Evolutionary conservation across 2,888 invertebrate species (phyloP).

Genomic region (Leucoma salicis): DNA sequence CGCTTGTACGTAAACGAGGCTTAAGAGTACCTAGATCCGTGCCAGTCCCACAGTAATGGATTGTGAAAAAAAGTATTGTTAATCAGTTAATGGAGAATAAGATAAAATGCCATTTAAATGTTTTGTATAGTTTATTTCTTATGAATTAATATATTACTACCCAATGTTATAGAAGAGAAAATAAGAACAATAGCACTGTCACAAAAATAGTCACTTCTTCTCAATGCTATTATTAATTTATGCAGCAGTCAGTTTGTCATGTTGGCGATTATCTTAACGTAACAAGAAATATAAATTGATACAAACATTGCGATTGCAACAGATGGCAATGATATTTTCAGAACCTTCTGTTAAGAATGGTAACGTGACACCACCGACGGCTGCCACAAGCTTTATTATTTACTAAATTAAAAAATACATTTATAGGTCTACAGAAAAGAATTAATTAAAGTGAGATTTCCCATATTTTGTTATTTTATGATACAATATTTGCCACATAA

Average conservation of each 20-base stretch:
- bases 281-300: conserved; percentile 24
- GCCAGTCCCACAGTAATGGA: no score
- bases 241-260: conserved; percentile 61
- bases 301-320: conserved; percentile 24
- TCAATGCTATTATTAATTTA: conserved; percentile 16
- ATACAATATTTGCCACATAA: neutral
- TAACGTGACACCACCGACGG: conserved; percentile 80
- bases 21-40: no score
- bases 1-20: no score
- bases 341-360: conserved; percentile 52
- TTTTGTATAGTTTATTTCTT: neutral
- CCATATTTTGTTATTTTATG: conserved; percentile 3
- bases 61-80: no score
- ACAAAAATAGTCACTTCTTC: conserved; percentile 17
- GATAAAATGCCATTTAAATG: no score
- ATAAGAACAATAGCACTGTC: conserved; percentile 14
- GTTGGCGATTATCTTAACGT: conserved; percentile 36
- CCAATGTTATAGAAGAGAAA: conserved; percentile 12
- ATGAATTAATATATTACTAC: neutral
- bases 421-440: neutral
- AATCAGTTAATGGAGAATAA: no score
- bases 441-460: conserved; percentile 26
- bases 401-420: conserved; percentile 37
- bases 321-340: conserved; percentile 27
- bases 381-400: conserved; percentile 63